These are phyloP conservation scores for Plestiodon gilberti DNA, from an alignment of 2,113 vertebrate genomes.

Conservation along the genomic window DNA sequence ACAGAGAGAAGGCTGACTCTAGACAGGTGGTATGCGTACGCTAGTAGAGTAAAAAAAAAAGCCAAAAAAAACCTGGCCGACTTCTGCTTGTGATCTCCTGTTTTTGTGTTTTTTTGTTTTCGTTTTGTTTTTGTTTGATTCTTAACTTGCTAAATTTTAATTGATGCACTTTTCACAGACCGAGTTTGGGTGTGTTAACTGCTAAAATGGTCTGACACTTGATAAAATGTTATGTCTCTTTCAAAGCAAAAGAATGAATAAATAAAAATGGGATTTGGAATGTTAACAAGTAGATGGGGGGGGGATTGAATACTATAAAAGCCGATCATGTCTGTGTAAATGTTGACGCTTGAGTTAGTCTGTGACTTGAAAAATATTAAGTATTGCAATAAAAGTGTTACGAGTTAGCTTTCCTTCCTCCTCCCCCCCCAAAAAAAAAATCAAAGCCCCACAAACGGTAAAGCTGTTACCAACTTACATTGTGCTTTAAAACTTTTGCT, in stretches of 20 bases:
- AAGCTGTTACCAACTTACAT: too few relatives aligned
- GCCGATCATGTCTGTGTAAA: constrained; percentile 21
- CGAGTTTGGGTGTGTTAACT: constrained; percentile 53
- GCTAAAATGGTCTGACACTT: constrained; percentile 56
- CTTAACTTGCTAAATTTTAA: constrained; percentile 35
- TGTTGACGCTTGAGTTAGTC: background rate
- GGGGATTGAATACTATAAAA: background rate
- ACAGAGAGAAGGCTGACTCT: constrained; percentile 85
- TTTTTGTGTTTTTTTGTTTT: constrained; percentile 46
- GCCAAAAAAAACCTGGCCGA: constrained; percentile 77
- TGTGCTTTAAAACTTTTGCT: constrained; percentile 1
- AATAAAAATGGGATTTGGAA: constrained; percentile 39
- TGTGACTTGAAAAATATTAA: background rate
- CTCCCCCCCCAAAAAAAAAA: too few relatives aligned
- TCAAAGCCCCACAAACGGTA: too few relatives aligned
- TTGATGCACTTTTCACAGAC: constrained; percentile 64
- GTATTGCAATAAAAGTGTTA: background rate
- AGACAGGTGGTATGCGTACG: constrained; percentile 83
- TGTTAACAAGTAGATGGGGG: background rate
- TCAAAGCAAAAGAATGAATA: background rate
- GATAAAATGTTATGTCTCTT: background rate
- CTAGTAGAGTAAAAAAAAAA: constrained; percentile 72
- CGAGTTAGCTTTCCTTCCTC: background rate
- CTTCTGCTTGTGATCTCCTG: constrained; percentile 75
- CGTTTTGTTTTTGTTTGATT: constrained; percentile 45